Evolutionary conservation across 2,888 invertebrate species (phyloP), one percentile per base, ranked within the genome.

Genomic region (Brenthis hecate): DNA sequence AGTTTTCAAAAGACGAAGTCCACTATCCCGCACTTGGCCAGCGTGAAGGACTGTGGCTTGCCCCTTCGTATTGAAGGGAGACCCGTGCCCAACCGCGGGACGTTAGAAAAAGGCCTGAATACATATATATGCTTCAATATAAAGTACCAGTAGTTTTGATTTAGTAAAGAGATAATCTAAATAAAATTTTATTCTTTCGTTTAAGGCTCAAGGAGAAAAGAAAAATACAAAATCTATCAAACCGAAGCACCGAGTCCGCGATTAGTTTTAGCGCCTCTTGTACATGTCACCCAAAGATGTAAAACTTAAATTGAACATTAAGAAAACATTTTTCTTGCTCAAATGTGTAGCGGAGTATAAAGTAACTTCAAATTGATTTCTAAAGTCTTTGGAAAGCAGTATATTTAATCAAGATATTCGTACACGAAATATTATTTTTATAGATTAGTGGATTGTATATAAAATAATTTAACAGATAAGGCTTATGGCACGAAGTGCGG

Each of bases 291-390:
- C 36, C 55, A 48, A 56, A 51, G 55, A n/a, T 32, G 61, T 43
- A 50, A 57, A 66, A 67, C 61, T 67, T 67, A 62, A 67, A 67
- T 67, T 67, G 55, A 67, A 67, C 56, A 61, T 62, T 62, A 61
- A 62, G 32, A 62, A 19, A 61, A 62, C 43, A 51, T 61, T 56
- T 66, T 56, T 67, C 66, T 67, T n/a, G 56, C 23, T 67, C 36
- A 61, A 67, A 47, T 16, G n/a, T 19, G 53, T 50, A 23, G 16
- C 32, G 23, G 19, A 48, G 28, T 13, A 36, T 55, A 51, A 67
- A 61, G 48, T 43, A 23, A 32, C n/a, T 51, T 61, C 14, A 23
- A 51, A 61, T 61, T 62, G 61, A 50, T 36, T 51, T 62, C 50
- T 50, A 51, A 43, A 60, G 28, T 6, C 0, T 32, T 5, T 32